Evolutionary conservation across 1,140 invertebrate genomes (phyloP).

Genomic region (Cotesia vestalis): DNA sequence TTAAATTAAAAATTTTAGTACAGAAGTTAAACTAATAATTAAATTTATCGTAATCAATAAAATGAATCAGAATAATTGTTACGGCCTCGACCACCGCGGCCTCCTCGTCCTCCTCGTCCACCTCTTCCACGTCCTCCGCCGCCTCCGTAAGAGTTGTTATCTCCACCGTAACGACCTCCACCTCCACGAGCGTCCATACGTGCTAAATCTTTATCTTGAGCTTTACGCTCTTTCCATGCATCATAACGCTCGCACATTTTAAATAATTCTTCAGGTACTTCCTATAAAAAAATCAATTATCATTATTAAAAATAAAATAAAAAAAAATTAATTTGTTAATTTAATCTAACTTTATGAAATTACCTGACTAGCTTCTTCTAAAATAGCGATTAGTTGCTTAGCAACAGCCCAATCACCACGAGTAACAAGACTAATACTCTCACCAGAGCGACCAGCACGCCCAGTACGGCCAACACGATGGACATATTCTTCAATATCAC

Average conservation of each 20-base stretch:
- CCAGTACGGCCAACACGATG: slow-evolving; percentile 89
- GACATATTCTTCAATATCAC: slow-evolving; percentile 91
- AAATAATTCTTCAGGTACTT: slow-evolving; percentile 77
- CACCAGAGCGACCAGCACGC: slow-evolving; percentile 83
- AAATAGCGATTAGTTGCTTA: slow-evolving; percentile 81
- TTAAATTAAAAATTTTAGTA: too few relatives aligned
- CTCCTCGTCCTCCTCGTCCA: slow-evolving; percentile 27
- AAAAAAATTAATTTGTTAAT: not conserved
- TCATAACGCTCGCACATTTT: slow-evolving; percentile 76
- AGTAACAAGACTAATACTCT: slow-evolving; percentile 83
- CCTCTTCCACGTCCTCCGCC: slow-evolving; percentile 33
- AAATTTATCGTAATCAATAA: too few relatives aligned
- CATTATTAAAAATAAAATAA: not conserved
- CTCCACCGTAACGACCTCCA: slow-evolving; percentile 37
- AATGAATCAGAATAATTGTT: not conserved
- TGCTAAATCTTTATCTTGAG: slow-evolving; percentile 58
- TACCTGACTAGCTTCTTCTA: slow-evolving; percentile 78
- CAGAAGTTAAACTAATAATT: too few relatives aligned
- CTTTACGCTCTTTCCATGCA: slow-evolving; percentile 70
- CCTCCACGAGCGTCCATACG: slow-evolving; percentile 44
- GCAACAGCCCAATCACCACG: slow-evolving; percentile 82
- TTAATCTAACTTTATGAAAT: slow-evolving; percentile 8
- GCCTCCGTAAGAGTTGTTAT: not conserved
- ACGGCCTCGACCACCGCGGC: slow-evolving; percentile 7
- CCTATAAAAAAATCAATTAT: slow-evolving; percentile 47